Percentiles rank a stretch among this genome's conserved stretches.
These are phyloP conservation scores for Antigone vipio DNA, from an alignment of 2,113 vertebrate species.

Conservation along the genomic window DNA sequence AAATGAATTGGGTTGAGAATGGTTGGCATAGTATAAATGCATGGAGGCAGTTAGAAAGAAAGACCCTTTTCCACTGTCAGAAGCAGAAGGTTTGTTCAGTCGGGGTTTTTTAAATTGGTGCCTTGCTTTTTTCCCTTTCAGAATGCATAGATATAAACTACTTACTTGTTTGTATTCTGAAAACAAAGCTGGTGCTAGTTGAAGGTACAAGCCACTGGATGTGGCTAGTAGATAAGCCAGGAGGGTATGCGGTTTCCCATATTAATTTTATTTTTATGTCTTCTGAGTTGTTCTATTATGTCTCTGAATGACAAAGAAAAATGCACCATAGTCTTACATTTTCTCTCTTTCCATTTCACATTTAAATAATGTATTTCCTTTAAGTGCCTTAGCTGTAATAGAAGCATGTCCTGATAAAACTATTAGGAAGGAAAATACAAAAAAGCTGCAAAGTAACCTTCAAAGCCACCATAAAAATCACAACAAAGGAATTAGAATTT, in stretches of 20 bases:
- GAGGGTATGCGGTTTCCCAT: neutral
- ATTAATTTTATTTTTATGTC: conserved; percentile 1
- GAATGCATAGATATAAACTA: neutral
- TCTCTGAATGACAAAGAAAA: conserved; percentile 30
- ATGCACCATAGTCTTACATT: neutral
- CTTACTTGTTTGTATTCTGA: neutral
- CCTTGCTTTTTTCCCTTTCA: neutral
- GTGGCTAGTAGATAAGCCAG: conserved; percentile 3
- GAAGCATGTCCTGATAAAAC: conserved; percentile 42
- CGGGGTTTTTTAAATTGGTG: neutral
- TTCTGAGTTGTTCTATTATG: conserved; percentile 1
- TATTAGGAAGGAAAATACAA: conserved; percentile 50
- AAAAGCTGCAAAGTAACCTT: conserved; percentile 61
- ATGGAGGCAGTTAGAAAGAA: neutral
- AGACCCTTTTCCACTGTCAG: neutral
- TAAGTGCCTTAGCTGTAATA: conserved; percentile 25
- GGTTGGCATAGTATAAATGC: neutral
- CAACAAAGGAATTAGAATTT: conserved; percentile 64
- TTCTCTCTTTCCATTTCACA: conserved; percentile 26
- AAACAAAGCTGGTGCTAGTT: conserved; percentile 6
- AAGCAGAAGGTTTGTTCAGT: conserved; percentile 12
- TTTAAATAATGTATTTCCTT: conserved; percentile 49
- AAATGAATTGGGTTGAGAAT: conserved; percentile 22
- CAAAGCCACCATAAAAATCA: conserved; percentile 63
- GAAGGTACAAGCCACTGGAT: neutral